These are phyloP conservation scores for Standfussiana lucernea DNA, from an alignment of 2,888 invertebrate species.

Conservation along the genomic window DNA sequence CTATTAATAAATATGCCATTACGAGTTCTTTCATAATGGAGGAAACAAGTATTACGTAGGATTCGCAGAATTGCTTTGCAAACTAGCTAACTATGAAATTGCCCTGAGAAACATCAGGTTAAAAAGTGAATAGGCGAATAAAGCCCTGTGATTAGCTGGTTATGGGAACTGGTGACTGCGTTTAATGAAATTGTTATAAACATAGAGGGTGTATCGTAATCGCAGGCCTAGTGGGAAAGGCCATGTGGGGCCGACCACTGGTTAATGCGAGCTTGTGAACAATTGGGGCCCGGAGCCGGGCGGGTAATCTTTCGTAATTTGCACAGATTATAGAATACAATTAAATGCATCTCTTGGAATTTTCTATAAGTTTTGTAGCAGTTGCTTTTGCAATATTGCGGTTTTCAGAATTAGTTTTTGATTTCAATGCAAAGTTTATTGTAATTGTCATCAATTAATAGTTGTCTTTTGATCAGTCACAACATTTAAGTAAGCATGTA, in stretches of 20 bases:
- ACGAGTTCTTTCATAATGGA: slow-evolving; percentile 21
- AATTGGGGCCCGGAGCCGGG: slow-evolving; percentile 20
- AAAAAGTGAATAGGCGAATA: slow-evolving; percentile 75
- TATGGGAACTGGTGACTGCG: slow-evolving; percentile 75
- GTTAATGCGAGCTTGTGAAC: slow-evolving; percentile 40
- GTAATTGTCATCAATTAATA: background rate
- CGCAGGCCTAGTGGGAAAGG: slow-evolving; percentile 77
- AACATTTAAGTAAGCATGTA: background rate
- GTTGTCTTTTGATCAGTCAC: background rate
- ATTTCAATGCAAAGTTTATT: background rate
- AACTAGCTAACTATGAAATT: slow-evolving; percentile 67
- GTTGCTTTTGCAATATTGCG: background rate
- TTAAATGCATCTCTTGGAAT: background rate
- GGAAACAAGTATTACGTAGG: slow-evolving; percentile 27
- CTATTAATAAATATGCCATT: slow-evolving; percentile 45
- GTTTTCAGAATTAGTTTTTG: background rate
- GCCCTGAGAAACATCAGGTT: slow-evolving; percentile 72
- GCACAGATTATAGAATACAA: background rate
- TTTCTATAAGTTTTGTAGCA: background rate
- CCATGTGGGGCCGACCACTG: slow-evolving; percentile 72
- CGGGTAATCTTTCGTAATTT: background rate
- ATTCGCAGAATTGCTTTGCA: slow-evolving; percentile 65
- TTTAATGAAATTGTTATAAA: slow-evolving; percentile 85
- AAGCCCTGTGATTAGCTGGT: slow-evolving; percentile 76
- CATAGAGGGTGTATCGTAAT: slow-evolving; percentile 77